Evolutionary conservation across 2,888 invertebrate species (phyloP).

Genomic region (Exocentrus adspersus): DNA sequence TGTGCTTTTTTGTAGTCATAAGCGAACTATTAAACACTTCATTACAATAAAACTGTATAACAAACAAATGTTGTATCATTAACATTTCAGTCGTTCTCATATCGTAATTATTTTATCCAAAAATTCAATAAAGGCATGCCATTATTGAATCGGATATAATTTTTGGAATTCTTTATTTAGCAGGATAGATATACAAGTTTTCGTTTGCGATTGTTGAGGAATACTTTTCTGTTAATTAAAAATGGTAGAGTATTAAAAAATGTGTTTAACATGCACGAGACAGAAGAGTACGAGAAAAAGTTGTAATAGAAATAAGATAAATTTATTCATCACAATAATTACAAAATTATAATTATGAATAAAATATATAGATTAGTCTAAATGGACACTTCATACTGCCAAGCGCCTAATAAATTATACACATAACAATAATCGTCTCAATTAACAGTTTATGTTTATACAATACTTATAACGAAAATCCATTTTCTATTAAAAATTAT

Average conservation of each 20-base stretch:
- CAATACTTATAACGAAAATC: constrained; percentile 32
- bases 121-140: too few species aligned
- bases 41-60: too few species aligned
- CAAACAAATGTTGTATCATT: too few species aligned
- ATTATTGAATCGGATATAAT: too few species aligned
- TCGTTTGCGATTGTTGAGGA: too few species aligned
- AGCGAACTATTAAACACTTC: too few species aligned
- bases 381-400: constrained; percentile 55
- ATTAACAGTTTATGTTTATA: constrained; percentile 32
- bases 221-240: too few species aligned
- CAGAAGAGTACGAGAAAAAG: constrained; percentile 34
- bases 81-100: too few species aligned
- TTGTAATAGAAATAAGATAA: constrained; percentile 44
- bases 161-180: too few species aligned
- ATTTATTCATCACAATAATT: constrained; percentile 58
- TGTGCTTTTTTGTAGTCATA: not conserved
- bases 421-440: constrained; percentile 6
- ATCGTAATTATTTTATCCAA: too few species aligned
- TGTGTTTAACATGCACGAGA: constrained; percentile 27
- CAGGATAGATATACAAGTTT: too few species aligned
- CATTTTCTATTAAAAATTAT: constrained; percentile 10
- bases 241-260: too few species aligned
- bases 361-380: constrained; percentile 51
- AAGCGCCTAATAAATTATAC: constrained; percentile 33
- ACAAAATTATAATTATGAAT: constrained; percentile 55